Evolutionary conservation across 1,140 invertebrate genomes (phyloP), one percentile per base, ranked within the genome.

Genomic region (Drosophila lacertosa): DNA sequence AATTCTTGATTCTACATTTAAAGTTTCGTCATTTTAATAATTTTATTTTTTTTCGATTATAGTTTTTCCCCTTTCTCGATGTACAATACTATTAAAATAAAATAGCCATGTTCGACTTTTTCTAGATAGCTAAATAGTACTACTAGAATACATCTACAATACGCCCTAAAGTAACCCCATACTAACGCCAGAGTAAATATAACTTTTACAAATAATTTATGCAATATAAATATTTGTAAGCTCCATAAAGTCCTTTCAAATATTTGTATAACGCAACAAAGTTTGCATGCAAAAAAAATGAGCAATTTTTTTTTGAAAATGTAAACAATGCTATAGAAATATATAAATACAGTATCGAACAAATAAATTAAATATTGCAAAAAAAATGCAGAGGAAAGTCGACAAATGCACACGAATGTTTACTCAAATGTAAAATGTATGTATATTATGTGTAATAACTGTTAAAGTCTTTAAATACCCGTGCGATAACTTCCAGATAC

Each of bases 241-340:
- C 50, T 16, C 16, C 4, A 22, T 6, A 42, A 2, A 35, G 24
- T 24, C 11, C 15, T 5, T 37, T 16, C 16, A n/a, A 5, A 9
- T 3, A n/a, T 15, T 7, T 26, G 15, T 26, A 26, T 2, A 32
- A 15, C 10, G 18, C 18, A 33, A 33, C 7, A 37, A 51, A 58
- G 73, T 50, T 59, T 54, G 16, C 58, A 26, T 63, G 13, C 68
- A 77, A 81, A 68, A 80, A 80, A 65, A 76, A 29, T 76, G 60
- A 54, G 45, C 62, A 64, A 77, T 69, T 65, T 77, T 62, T 77
- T 42, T 77, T 66, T n/a, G n/a, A n/a, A 68, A 69, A 59, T 74
- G 63, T 62, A 64, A 74, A 74, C 82, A 83, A 65, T 64, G 64
- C 45, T 55, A 82, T 58, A 74, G 64, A 82, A 82, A 69, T 63